Conservation (phyloP, 2,888 invertebrate genomes). For the Mythimna pallens region DNA sequence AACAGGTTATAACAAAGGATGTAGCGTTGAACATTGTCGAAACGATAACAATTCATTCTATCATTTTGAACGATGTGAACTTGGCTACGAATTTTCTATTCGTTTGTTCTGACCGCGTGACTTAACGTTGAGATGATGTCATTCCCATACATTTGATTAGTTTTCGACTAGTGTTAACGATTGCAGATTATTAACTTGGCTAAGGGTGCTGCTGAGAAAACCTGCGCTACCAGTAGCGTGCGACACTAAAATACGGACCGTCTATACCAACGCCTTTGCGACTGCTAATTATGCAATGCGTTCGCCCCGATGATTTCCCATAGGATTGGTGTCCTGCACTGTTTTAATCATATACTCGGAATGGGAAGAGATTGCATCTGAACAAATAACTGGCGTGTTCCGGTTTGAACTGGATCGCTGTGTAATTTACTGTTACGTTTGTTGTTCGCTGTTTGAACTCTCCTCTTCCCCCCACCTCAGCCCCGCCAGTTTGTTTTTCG, state of each 20-base stretch:
- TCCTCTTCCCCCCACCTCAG: slow-evolving; percentile 41
- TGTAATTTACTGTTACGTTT: slow-evolving; percentile 85
- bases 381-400: slow-evolving; percentile 83
- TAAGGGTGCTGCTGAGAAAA: neutral
- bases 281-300: slow-evolving; percentile 89
- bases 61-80: too few relatives aligned
- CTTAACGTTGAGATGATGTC: too few relatives aligned
- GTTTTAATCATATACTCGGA: slow-evolving; percentile 89
- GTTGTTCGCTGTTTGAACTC: slow-evolving; percentile 77
- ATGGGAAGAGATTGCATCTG: slow-evolving; percentile 86
- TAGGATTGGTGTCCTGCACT: slow-evolving; percentile 85
- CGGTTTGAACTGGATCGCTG: slow-evolving; percentile 78
- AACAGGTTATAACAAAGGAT: too few relatives aligned
- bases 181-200: too few relatives aligned
- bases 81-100: too few relatives aligned
- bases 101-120: too few relatives aligned
- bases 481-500: slow-evolving; percentile 78
- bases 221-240: slow-evolving; percentile 28
- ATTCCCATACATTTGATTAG: too few relatives aligned
- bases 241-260: slow-evolving; percentile 69
- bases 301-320: slow-evolving; percentile 88
- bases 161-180: too few relatives aligned
- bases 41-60: too few relatives aligned
- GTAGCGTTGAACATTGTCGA: too few relatives aligned
- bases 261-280: slow-evolving; percentile 77